Percentiles rank a stretch among this genome's conserved stretches.
These are phyloP conservation scores for Neotoxoptera formosana DNA, from an alignment of 1,140 invertebrate genomes.

Conservation along the genomic window DNA sequence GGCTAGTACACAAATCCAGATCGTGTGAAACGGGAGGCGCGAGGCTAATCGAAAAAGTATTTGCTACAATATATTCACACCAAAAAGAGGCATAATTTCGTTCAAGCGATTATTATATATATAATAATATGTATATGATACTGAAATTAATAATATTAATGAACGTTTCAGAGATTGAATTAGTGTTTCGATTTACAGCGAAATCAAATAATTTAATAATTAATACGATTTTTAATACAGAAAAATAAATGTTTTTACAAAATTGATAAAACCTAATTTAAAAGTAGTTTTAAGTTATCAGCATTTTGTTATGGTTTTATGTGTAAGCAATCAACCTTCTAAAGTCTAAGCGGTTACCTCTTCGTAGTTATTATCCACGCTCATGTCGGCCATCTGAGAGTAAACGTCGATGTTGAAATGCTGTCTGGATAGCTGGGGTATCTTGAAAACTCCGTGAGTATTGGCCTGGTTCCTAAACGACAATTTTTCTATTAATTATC, in stretches of 20 bases:
- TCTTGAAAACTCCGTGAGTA: conserved; percentile 59
- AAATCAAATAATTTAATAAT: not conserved
- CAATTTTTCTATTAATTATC: not conserved
- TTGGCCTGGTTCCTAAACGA: not conserved
- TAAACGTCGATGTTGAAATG: conserved; percentile 57
- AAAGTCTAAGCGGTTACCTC: not conserved
- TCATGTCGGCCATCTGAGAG: conserved; percentile 56
- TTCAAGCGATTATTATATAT: no score
- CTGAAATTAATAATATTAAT: not conserved
- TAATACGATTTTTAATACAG: not conserved
- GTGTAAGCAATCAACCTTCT: not conserved
- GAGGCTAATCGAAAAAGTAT: not conserved
- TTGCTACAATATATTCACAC: no score
- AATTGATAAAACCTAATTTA: not conserved
- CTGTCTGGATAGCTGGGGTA: conserved; percentile 53
- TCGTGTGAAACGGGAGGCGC: not conserved
- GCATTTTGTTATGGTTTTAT: not conserved
- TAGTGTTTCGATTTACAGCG: not conserved
- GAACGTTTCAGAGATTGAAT: not conserved
- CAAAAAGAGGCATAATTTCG: no score
- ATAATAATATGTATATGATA: no score
- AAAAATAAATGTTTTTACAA: not conserved
- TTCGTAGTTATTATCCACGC: conserved; percentile 43
- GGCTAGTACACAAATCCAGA: no score
- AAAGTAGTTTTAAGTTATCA: not conserved